Evolutionary conservation across 37 sponge, comb jelly and placozoan species (phyloP).

Genomic region (Halichondria panicea): DNA sequence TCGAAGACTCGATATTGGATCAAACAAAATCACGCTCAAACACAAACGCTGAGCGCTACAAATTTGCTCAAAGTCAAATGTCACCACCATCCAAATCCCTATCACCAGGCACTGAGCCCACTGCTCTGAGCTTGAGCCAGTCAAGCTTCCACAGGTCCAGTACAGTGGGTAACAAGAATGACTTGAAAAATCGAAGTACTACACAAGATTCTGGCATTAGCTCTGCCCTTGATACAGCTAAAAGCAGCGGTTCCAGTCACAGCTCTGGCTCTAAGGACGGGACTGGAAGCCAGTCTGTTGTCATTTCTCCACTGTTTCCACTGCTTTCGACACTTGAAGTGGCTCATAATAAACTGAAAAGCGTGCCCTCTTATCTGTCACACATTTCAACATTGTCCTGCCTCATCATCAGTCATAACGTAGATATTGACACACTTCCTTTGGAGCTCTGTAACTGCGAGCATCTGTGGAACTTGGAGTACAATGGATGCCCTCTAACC

Average conservation of each 20-base stretch:
- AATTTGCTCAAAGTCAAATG: too few species aligned
- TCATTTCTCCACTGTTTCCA: slow-evolving; percentile 62
- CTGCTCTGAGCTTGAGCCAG: too few species aligned
- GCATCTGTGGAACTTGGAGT: slow-evolving; percentile 78
- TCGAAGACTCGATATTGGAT: slow-evolving; percentile 8
- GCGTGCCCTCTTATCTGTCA: slow-evolving; percentile 63
- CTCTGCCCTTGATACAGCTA: background rate
- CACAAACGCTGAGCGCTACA: background rate
- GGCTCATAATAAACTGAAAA: slow-evolving; percentile 41
- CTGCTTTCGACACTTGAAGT: slow-evolving; percentile 71
- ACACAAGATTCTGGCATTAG: too few species aligned
- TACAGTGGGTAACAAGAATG: too few species aligned
- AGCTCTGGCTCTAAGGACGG: slow-evolving; percentile 31
- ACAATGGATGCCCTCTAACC: slow-evolving; percentile 66
- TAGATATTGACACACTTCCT: slow-evolving; percentile 68
- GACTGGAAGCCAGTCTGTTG: slow-evolving; percentile 3
- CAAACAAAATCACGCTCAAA: slow-evolving; percentile 2
- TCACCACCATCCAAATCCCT: too few species aligned
- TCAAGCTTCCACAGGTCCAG: too few species aligned
- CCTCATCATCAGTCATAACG: slow-evolving; percentile 72
- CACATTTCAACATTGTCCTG: slow-evolving; percentile 43
- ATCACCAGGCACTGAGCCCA: too few species aligned
- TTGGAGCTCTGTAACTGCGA: slow-evolving; percentile 77
- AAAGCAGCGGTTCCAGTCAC: slow-evolving; percentile 11
- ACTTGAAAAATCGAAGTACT: too few species aligned